Percentiles rank a stretch among this genome's conserved stretches.
These are phyloP conservation scores for Calephelis virginiensis DNA, from an alignment of 1,140 invertebrate genomes.

Conservation along the genomic window DNA sequence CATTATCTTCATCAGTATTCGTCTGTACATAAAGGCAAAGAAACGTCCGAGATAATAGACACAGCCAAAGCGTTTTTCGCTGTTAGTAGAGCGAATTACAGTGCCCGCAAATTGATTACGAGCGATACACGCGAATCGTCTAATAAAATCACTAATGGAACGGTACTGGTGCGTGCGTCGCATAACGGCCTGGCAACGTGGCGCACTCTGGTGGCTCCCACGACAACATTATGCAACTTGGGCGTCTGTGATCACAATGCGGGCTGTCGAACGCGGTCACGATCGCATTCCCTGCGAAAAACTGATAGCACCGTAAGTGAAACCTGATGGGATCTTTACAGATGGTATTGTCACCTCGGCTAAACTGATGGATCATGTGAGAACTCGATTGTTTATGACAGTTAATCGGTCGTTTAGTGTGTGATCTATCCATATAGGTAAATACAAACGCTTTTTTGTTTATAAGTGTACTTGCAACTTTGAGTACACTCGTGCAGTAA, in stretches of 20 bases:
- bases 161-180: constrained; percentile 72
- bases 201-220: constrained; percentile 52
- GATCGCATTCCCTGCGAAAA: constrained; percentile 55
- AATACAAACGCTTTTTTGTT: not conserved
- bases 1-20: constrained; percentile 14
- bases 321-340: constrained; percentile 46
- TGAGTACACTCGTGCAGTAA: too few relatives aligned
- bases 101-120: constrained; percentile 66
- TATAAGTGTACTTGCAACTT: too few relatives aligned
- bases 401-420: not conserved
- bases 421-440: constrained; percentile 2
- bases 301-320: constrained; percentile 48
- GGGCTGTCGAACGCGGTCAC: constrained; percentile 51
- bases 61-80: constrained; percentile 48
- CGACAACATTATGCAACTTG: constrained; percentile 69
- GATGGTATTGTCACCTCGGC: constrained; percentile 10
- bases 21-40: not conserved
- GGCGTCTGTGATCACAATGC: constrained; percentile 53
- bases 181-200: constrained; percentile 55
- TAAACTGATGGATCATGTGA: constrained; percentile 14
- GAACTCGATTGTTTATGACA: constrained; percentile 4
- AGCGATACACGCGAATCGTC: constrained; percentile 71
- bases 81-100: constrained; percentile 53
- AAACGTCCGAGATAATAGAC: not conserved
- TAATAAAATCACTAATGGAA: constrained; percentile 76